These are phyloP conservation scores for Nothoprocta perdicaria DNA, from an alignment of 2,113 vertebrate species.

Conservation along the genomic window DNA sequence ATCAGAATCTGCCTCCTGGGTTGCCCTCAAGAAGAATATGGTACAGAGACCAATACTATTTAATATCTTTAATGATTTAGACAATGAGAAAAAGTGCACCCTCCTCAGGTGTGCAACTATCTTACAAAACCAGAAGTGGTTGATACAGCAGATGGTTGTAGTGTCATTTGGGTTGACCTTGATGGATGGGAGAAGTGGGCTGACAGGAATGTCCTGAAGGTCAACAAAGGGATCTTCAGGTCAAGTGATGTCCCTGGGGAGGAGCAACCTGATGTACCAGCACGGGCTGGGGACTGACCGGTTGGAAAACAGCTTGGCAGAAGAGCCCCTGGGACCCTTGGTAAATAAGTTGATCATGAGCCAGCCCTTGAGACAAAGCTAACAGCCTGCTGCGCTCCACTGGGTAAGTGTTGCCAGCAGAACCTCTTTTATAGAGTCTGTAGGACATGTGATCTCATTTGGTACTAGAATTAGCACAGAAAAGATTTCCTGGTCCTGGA, in stretches of 20 bases:
- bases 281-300: background rate
- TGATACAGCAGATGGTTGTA: background rate
- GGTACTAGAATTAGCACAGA: no score
- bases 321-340: background rate
- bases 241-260: background rate
- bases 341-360: no score
- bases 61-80: background rate
- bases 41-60: background rate
- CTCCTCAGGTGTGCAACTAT: background rate
- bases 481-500: no score
- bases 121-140: background rate
- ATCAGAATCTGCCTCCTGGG: background rate
- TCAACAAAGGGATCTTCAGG: background rate
- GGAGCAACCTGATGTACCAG: background rate
- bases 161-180: background rate
- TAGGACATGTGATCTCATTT: no score
- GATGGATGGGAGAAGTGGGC: background rate
- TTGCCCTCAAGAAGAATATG: accelerated
- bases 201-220: background rate
- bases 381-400: background rate
- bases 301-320: background rate
- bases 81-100: background rate
- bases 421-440: no score
- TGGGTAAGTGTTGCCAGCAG: background rate
- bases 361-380: no score